Evolutionary conservation across 1,140 invertebrate genomes (phyloP).

Genomic region (Aphaenogaster floridana): DNA sequence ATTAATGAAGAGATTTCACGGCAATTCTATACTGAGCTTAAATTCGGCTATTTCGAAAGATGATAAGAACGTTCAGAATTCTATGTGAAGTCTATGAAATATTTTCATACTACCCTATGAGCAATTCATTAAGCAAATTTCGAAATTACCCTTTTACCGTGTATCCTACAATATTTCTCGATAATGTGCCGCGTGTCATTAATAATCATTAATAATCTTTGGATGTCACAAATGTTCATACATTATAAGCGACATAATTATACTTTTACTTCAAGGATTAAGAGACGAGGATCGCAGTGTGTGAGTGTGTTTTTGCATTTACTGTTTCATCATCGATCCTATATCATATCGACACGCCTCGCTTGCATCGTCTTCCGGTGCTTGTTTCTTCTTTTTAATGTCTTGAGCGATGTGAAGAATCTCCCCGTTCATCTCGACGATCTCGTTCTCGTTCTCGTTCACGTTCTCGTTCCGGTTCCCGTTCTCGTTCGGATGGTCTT

Average conservation of each 20-base stretch:
- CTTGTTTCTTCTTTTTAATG: slow-evolving; percentile 86
- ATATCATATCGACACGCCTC: background rate
- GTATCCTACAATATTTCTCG: slow-evolving; percentile 14
- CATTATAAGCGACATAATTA: slow-evolving; percentile 23
- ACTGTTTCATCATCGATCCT: slow-evolving; percentile 15
- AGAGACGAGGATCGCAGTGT: slow-evolving; percentile 3
- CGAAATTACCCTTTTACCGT: slow-evolving; percentile 17
- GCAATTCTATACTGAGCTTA: slow-evolving; percentile 25
- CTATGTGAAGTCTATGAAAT: slow-evolving; percentile 20
- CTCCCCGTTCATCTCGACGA: slow-evolving; percentile 89
- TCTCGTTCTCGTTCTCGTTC: slow-evolving; percentile 90
- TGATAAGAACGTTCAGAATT: slow-evolving; percentile 25
- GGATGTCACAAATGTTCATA: slow-evolving; percentile 25
- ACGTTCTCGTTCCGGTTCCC: slow-evolving; percentile 89
- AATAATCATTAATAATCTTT: slow-evolving; percentile 35
- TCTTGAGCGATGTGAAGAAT: slow-evolving; percentile 90
- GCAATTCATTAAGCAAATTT: slow-evolving; percentile 33
- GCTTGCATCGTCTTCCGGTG: slow-evolving; percentile 7
- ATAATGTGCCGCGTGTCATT: background rate
- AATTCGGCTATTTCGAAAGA: slow-evolving; percentile 16
- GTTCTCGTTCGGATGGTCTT: slow-evolving; percentile 86
- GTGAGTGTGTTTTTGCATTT: slow-evolving; percentile 3
- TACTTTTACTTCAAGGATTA: slow-evolving; percentile 34
- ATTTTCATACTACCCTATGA: background rate
- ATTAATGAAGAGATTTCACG: slow-evolving; percentile 35